A percentile compares a stretch with the other conserved stretches of the same genome.
Evolutionary conservation across 2,888 invertebrate genomes (phyloP).

Genomic region (Drosophila mayaguana): DNA sequence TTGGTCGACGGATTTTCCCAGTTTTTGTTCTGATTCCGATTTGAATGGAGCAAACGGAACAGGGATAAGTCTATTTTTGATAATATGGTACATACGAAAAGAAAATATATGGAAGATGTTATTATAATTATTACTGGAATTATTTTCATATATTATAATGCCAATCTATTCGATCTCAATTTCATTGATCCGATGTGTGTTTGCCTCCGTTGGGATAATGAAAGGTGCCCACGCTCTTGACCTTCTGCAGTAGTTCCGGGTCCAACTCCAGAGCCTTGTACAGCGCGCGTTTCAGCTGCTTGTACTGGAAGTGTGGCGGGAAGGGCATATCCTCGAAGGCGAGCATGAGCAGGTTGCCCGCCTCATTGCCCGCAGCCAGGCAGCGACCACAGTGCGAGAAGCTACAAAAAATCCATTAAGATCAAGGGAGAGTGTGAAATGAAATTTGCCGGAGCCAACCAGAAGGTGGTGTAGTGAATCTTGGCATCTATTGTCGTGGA

Average conservation of each 20-base stretch:
- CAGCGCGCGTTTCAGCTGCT: conserved; percentile 88
- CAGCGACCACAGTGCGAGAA: conserved; percentile 90
- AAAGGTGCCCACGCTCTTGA: conserved; percentile 87
- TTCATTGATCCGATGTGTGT: conserved; percentile 26
- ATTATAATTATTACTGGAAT: neutral
- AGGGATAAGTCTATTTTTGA: neutral
- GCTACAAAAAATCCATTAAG: conserved; percentile 61
- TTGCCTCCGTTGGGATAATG: conserved; percentile 67
- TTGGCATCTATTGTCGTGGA: conserved; percentile 70
- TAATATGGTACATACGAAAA: neutral
- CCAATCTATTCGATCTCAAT: neutral
- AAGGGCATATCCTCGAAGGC: conserved; percentile 91
- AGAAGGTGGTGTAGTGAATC: conserved; percentile 72
- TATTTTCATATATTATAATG: neutral
- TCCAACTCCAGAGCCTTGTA: conserved; percentile 88
- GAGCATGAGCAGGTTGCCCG: conserved; percentile 89
- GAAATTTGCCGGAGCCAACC: conserved; percentile 49
- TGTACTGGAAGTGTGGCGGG: conserved; percentile 89
- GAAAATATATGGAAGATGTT: neutral
- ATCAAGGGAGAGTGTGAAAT: neutral
- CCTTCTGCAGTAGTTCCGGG: conserved; percentile 87
- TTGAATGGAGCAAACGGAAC: no score
- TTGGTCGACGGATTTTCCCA: neutral
- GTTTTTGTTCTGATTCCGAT: neutral
- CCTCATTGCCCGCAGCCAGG: conserved; percentile 89